Percentiles rank a stretch among this genome's conserved stretches.
Evolutionary conservation across 1,140 invertebrate genomes (phyloP).

Genomic region (Bombus confusus): DNA sequence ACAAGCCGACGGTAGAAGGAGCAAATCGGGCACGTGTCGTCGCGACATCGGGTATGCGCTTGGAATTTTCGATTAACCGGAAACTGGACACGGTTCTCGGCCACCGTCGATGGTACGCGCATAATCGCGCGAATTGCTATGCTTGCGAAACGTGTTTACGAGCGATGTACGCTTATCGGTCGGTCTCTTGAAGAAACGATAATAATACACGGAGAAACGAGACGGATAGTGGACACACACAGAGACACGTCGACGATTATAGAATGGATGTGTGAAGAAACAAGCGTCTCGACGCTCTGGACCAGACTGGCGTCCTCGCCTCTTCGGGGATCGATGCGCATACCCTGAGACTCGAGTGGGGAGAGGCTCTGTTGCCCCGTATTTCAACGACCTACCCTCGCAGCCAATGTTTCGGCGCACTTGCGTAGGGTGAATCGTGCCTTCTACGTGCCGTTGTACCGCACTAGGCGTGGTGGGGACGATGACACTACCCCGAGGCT

Average conservation of each 20-base stretch:
- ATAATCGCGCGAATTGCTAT: background rate
- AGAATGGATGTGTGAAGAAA: constrained; percentile 42
- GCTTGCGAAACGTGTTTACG: constrained; percentile 19
- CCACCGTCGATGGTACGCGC: background rate
- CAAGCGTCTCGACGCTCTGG: constrained; percentile 73
- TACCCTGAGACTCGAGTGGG: constrained; percentile 42
- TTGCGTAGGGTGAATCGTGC: constrained; percentile 39
- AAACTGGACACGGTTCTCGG: background rate
- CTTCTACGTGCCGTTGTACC: background rate
- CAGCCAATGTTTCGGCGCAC: constrained; percentile 36
- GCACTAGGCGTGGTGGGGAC: constrained; percentile 16
- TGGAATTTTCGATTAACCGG: constrained; percentile 33
- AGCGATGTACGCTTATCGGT: background rate
- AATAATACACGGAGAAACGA: constrained; percentile 10
- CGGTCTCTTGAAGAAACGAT: background rate
- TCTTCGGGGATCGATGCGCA: constrained; percentile 75
- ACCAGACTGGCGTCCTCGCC: constrained; percentile 72
- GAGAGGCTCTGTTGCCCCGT: constrained; percentile 60
- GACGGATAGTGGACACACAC: background rate
- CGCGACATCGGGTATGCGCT: constrained; percentile 39
- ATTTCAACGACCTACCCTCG: constrained; percentile 63
- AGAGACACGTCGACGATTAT: background rate
- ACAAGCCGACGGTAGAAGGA: background rate
- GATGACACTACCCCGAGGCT: constrained; percentile 30
- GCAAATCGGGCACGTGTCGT: constrained; percentile 38